Evolutionary conservation across 1,140 invertebrate species (phyloP), one percentile per base, ranked within the genome.

Genomic region (Habropoda laboriosa): DNA sequence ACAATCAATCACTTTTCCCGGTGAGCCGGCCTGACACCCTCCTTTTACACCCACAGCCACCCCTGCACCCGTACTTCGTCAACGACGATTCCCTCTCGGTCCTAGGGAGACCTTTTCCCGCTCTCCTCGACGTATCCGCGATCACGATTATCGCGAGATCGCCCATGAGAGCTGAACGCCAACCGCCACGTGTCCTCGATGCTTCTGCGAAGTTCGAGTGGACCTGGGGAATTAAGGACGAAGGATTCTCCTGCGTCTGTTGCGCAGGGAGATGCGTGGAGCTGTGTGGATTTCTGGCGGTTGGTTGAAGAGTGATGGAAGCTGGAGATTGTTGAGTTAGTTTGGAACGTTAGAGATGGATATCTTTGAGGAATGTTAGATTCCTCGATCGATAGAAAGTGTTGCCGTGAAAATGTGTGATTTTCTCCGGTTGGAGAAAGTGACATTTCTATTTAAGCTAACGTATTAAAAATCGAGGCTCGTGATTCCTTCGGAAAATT

Each of bases 1-100:
- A 93, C 90, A 83, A 93, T 93, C 92, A 93, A 93, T 93, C 92
- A 93, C 92, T 92, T 89, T 91, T 92, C 90, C 89, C 89, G 82
- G 84, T 86, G 85, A 86, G 88, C 89, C 88, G 87, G 90, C 91
- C 87, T 91, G 92, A 92, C 91, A 91, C 89, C 90, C 90, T 64
- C 89, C 90, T 92, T 90, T 89, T 87, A 80, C 91, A 89, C 89
- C 90, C 88, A 87, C 90, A 76, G 61, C 89, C 89, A 89, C 90
- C 90, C 89, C 90, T 87, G 76, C 86, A 80, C 58, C 61, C 74
- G 85, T 49, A 57, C 79, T 86, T 88, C 87, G 87, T 87, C 86
- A 84, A 76, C 80, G 78, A 81, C 85, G 76, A 70, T 58, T 81
- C 78, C 55, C 82, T 74, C 79, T 75, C 79, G 30, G 27, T 55